A percentile compares a stretch with the other conserved stretches of the same genome.
Evolutionary conservation across 2,888 invertebrate species (phyloP).

Genomic region (Steinernema hermaphroditum): DNA sequence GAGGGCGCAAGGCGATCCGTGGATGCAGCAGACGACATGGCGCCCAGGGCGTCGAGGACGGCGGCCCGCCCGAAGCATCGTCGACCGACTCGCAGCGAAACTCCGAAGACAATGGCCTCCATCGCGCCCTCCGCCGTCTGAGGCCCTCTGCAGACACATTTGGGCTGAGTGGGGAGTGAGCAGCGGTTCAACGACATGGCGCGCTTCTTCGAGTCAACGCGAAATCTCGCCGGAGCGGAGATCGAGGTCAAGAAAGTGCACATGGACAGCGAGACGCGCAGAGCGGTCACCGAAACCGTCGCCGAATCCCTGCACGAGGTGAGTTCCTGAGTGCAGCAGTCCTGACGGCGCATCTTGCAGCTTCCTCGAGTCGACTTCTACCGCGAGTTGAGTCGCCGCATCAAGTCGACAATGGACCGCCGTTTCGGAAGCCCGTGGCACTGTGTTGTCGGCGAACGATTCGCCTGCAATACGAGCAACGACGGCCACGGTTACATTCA

Average conservation of each 20-base stretch:
- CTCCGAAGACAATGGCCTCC: neutral
- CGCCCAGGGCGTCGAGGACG: too few relatives aligned
- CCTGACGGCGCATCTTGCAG: neutral
- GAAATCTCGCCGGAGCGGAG: neutral
- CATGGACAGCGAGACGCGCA: neutral
- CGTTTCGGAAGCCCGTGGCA: constrained; percentile 8
- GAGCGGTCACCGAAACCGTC: neutral
- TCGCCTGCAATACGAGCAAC: constrained; percentile 22
- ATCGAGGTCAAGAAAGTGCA: neutral
- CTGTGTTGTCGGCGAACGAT: constrained; percentile 3
- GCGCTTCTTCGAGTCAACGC: constrained; percentile 4
- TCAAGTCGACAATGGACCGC: neutral
- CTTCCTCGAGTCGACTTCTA: neutral
- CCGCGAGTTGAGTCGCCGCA: neutral
- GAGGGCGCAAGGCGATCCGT: constrained; percentile 17
- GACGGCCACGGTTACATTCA: constrained; percentile 13
- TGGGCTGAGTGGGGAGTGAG: too few relatives aligned
- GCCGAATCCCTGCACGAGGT: neutral
- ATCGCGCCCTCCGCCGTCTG: neutral
- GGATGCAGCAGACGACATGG: constrained; percentile 12
- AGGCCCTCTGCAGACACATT: too few relatives aligned
- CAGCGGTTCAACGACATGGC: neutral
- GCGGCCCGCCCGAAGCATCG: neutral
- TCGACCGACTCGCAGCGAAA: neutral
- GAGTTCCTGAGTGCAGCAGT: neutral